A percentile compares a stretch with the other conserved stretches of the same genome.
These are phyloP conservation scores for Buteo buteo DNA, from an alignment of 2,113 vertebrate genomes.

Conservation along the genomic window DNA sequence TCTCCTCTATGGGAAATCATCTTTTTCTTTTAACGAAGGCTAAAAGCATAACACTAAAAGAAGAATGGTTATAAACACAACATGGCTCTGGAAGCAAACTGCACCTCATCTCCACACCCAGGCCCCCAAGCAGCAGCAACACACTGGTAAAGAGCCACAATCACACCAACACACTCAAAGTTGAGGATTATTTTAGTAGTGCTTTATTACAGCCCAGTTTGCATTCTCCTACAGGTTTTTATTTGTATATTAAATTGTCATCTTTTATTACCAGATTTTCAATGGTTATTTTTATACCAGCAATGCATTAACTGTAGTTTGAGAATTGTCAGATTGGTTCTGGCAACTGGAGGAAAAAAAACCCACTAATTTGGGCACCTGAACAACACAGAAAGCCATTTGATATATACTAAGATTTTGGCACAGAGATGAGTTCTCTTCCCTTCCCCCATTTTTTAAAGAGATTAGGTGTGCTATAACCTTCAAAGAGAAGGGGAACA, in stretches of 20 bases:
- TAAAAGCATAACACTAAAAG: neutral
- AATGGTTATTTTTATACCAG: neutral
- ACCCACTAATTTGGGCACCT: neutral
- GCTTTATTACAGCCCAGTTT: neutral
- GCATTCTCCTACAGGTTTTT: neutral
- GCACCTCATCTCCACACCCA: neutral
- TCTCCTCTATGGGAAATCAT: neutral
- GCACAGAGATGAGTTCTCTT: neutral
- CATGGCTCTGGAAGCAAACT: neutral
- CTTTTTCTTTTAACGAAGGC: neutral
- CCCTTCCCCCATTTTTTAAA: neutral
- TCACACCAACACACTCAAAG: rapidly evolving
- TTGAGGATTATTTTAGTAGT: neutral
- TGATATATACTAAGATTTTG: neutral
- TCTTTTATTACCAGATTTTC: neutral
- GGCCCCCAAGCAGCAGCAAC: neutral
- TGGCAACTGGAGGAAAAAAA: neutral
- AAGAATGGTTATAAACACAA: neutral
- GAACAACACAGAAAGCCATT: neutral
- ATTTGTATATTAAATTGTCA: neutral
- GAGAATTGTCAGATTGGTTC: neutral
- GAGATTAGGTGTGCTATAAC: neutral
- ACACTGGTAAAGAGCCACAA: neutral
- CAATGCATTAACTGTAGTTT: neutral
- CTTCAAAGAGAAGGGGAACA: neutral